Conservation (phyloP, 2,888 invertebrate genomes). For the Clusia tigrina region DNA sequence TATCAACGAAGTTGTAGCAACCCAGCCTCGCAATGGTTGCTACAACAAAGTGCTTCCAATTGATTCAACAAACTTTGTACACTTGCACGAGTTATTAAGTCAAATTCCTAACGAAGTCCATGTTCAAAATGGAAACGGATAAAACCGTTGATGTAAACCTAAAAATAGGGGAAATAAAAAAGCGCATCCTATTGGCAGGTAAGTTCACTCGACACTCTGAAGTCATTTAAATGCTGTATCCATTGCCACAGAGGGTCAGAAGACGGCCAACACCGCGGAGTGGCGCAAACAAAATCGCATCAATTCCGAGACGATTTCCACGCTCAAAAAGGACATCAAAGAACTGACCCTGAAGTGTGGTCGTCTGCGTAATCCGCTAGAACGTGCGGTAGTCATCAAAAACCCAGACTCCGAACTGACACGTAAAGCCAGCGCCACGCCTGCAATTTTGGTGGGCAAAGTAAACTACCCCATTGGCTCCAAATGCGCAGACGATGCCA, state of each 20-base stretch:
- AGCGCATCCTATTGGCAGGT: constrained; percentile 87
- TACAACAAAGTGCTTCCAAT: background rate
- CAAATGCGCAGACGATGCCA: constrained; percentile 66
- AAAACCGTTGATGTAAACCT: constrained; percentile 68
- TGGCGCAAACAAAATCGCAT: constrained; percentile 78
- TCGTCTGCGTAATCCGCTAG: constrained; percentile 57
- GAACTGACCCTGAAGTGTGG: constrained; percentile 69
- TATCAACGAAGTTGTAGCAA: too few species aligned
- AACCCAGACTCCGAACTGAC: constrained; percentile 44
- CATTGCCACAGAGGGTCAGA: constrained; percentile 78
- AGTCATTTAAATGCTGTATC: too few species aligned
- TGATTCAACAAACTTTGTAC: background rate
- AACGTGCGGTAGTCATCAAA: constrained; percentile 55
- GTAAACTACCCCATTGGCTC: constrained; percentile 64
- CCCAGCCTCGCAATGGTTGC: background rate
- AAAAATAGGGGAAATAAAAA: constrained; percentile 84
- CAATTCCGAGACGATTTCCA: constrained; percentile 74
- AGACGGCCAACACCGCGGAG: constrained; percentile 83
- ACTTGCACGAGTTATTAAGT: background rate
- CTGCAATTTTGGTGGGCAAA: constrained; percentile 58
- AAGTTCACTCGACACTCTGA: too few species aligned
- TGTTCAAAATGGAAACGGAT: constrained; percentile 52
- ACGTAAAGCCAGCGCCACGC: constrained; percentile 40
- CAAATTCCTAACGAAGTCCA: background rate
- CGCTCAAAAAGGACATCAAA: constrained; percentile 78